phyloP scores from a whole-genome alignment of 2,113 vertebrate species.

The Mola mola region DNA sequence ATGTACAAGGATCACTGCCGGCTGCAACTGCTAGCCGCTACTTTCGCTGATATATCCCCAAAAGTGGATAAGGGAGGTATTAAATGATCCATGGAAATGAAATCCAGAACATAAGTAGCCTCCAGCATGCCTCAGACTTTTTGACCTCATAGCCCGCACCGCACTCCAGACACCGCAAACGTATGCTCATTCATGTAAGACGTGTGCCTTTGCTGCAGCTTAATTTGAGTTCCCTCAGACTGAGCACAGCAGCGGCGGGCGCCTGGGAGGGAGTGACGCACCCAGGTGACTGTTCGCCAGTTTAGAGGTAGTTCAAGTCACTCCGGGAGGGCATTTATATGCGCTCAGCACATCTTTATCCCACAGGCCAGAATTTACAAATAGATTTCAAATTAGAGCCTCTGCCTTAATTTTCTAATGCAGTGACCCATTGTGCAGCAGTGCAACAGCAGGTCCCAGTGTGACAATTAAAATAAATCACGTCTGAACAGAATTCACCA shows the following conservation, averaged over 20 bases:
- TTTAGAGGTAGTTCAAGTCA: slow-evolving; percentile 37
- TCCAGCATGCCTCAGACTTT: slow-evolving; percentile 45
- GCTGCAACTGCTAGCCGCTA: slow-evolving; percentile 19
- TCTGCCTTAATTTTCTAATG: slow-evolving; percentile 90
- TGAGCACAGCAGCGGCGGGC: slow-evolving; percentile 37
- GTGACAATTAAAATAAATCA: slow-evolving; percentile 97
- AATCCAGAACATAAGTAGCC: slow-evolving; percentile 68
- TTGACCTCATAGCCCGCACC: slow-evolving; percentile 45
- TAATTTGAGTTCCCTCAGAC: slow-evolving; percentile 65
- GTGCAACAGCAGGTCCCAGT: slow-evolving; percentile 88
- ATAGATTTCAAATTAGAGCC: slow-evolving; percentile 87
- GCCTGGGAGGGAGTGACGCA: slow-evolving; percentile 29
- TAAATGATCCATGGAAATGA: slow-evolving; percentile 73
- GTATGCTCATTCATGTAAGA: slow-evolving; percentile 62
- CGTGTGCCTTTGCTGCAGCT: slow-evolving; percentile 53
- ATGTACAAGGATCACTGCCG: slow-evolving; percentile 45
- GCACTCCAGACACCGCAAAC: slow-evolving; percentile 47
- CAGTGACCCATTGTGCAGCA: slow-evolving; percentile 89
- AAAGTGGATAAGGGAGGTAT: slow-evolving; percentile 56
- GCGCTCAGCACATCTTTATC: slow-evolving; percentile 78
- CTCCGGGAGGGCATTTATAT: slow-evolving; percentile 63
- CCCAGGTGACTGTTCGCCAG: slow-evolving; percentile 67
- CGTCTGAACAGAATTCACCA: slow-evolving; percentile 84
- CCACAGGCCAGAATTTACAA: slow-evolving; percentile 86
- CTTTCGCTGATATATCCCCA: slow-evolving; percentile 38